phyloP scores from a whole-genome alignment of 2,113 vertebrate species.

The Tupaia tana region DNA sequence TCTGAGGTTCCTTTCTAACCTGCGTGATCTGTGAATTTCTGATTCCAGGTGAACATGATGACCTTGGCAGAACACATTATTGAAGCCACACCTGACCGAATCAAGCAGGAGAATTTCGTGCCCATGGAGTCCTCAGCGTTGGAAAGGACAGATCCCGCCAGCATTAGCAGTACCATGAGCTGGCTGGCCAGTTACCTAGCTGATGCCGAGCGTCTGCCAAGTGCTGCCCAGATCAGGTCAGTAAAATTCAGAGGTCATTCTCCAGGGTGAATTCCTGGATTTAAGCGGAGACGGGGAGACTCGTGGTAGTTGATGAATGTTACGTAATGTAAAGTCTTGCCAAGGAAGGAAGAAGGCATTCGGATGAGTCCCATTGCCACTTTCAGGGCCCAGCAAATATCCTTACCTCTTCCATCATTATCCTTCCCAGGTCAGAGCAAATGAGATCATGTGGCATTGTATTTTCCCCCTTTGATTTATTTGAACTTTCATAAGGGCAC shows the following conservation, averaged over 20 bases:
- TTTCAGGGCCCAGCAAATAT: background rate
- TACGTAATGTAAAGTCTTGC: rapidly evolving
- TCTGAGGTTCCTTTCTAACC: background rate
- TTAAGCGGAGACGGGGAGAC: background rate
- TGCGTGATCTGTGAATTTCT: background rate
- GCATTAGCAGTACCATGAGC: constrained; percentile 97
- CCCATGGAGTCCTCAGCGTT: constrained; percentile 89
- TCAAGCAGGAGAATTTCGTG: constrained; percentile 97
- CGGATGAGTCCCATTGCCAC: rapidly evolving
- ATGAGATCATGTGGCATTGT: rapidly evolving
- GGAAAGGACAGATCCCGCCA: constrained; percentile 88
- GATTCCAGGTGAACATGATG: constrained; percentile 96
- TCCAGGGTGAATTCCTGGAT: background rate
- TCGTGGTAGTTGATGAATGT: background rate
- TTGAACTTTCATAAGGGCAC: background rate
- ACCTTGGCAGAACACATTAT: constrained; percentile 99
- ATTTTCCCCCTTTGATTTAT: rapidly evolving
- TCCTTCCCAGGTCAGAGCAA: rapidly evolving
- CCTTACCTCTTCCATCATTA: rapidly evolving
- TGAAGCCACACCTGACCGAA: constrained; percentile 97
- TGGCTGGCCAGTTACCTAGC: constrained; percentile 99
- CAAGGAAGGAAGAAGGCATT: background rate
- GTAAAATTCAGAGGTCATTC: background rate
- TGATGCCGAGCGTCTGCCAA: constrained; percentile 95
- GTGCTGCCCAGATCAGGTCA: constrained; percentile 95